Percentiles rank a stretch among this genome's conserved stretches.
Evolutionary conservation across 37 sponge, comb jelly and placozoan genomes (phyloP).

Genomic region (Beroe forskalii): DNA sequence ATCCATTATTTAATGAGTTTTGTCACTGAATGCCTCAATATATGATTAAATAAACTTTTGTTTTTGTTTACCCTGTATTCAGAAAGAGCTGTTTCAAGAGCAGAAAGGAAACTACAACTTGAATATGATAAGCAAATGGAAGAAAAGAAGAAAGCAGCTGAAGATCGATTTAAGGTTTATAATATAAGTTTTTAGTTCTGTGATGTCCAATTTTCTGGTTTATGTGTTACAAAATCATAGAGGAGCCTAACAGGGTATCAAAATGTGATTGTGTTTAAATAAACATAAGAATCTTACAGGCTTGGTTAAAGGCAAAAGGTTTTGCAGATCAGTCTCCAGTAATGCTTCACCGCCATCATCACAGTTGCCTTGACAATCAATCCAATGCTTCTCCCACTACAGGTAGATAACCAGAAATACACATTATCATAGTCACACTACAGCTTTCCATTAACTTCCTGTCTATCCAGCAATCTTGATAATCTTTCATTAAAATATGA

Average conservation of each 20-base stretch:
- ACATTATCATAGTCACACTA: too few relatives aligned
- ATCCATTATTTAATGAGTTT: too few relatives aligned
- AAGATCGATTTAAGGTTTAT: constrained; percentile 15
- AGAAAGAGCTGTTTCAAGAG: constrained; percentile 49
- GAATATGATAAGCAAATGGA: constrained; percentile 62
- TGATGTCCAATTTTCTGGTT: too few relatives aligned
- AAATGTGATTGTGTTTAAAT: too few relatives aligned
- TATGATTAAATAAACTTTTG: neutral
- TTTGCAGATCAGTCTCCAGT: constrained; percentile 62
- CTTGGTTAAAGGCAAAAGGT: constrained; percentile 31
- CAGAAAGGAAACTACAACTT: constrained; percentile 24
- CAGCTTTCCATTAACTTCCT: too few relatives aligned
- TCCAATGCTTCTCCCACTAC: neutral
- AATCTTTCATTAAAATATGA: too few relatives aligned
- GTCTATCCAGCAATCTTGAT: too few relatives aligned
- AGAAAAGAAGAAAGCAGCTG: constrained; percentile 20
- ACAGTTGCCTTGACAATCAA: neutral
- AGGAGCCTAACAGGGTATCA: too few relatives aligned
- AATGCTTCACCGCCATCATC: neutral
- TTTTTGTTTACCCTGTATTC: neutral
- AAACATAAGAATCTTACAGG: neutral
- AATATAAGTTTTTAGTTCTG: too few relatives aligned
- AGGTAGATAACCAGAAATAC: too few relatives aligned
- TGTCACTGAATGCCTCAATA: too few relatives aligned
- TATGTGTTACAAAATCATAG: too few relatives aligned